Conservation (phyloP, 53 echinoderm and acorn worm species). For the Apostichopus leukothele region DNA sequence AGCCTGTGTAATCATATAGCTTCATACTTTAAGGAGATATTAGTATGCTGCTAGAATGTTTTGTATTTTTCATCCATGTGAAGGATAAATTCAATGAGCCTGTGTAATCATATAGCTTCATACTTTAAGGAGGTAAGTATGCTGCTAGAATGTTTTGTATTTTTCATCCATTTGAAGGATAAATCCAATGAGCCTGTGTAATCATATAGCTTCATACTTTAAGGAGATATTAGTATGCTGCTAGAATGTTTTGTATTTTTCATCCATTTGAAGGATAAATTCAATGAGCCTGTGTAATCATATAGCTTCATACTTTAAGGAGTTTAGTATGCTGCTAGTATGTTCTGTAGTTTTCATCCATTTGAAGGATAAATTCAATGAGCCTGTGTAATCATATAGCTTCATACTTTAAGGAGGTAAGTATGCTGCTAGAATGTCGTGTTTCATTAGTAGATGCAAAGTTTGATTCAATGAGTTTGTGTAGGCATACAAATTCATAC, state of each 20-base stretch:
- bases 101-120: slow-evolving; percentile 69
- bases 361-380: slow-evolving; percentile 32
- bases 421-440: neutral
- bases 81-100: slow-evolving; percentile 49
- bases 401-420: slow-evolving; percentile 68
- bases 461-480: slow-evolving; percentile 55
- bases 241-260: neutral
- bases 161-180: too few relatives aligned
- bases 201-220: slow-evolving; percentile 68
- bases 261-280: too few relatives aligned
- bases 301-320: slow-evolving; percentile 59
- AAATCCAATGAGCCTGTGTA: slow-evolving; percentile 64
- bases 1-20: slow-evolving; percentile 72
- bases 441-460: neutral
- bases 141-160: neutral
- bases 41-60: neutral
- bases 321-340: slow-evolving; percentile 49
- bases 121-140: slow-evolving; percentile 70
- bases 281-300: slow-evolving; percentile 73
- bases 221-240: slow-evolving; percentile 58
- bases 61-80: neutral
- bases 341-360: neutral
- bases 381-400: slow-evolving; percentile 73
- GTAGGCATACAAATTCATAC: slow-evolving; percentile 72
- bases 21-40: slow-evolving; percentile 69